A percentile compares a stretch with the other conserved stretches of the same genome.
Conservation (phyloP, 1,140 invertebrate species). For the Papilio xuthus region DNA sequence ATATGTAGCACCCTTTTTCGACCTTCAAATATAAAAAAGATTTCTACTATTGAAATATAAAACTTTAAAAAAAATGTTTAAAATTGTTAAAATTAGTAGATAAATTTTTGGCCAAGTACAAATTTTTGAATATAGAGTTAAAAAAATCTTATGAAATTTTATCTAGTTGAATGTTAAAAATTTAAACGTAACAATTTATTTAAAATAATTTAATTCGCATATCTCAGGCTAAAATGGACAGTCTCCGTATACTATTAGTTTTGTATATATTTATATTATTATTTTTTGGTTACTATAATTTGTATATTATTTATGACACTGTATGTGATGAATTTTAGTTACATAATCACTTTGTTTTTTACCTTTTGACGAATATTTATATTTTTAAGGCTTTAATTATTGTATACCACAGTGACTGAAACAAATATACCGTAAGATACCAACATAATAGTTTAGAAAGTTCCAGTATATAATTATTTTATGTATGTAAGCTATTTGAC, state of each 20-base stretch:
- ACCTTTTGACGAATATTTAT: conserved; percentile 61
- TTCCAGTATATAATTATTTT: conserved; percentile 28
- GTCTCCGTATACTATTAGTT: neutral
- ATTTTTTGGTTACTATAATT: conserved; percentile 31
- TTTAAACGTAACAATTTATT: neutral
- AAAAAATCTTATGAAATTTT: neutral
- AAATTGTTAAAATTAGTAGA: neutral
- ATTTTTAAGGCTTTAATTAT: conserved; percentile 49
- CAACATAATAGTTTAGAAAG: conserved; percentile 27
- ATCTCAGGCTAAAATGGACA: conserved; percentile 15
- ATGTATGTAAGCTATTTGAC: conserved; percentile 13
- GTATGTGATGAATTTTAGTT: conserved; percentile 49
- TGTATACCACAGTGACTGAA: conserved; percentile 45
- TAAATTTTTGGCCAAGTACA: neutral
- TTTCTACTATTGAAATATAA: neutral
- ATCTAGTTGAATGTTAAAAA: neutral
- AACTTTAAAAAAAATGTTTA: neutral
- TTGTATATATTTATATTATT: conserved; percentile 20
- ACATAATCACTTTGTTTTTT: conserved; percentile 52
- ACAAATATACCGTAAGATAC: conserved; percentile 36
- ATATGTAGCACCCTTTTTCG: neutral
- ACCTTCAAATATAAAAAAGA: neutral
- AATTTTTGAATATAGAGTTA: neutral
- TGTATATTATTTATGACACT: conserved; percentile 47
- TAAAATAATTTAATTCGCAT: neutral